These are phyloP conservation scores for Bovichtus variegatus DNA, from an alignment of 2,797 vertebrate species.

Conservation along the genomic window DNA sequence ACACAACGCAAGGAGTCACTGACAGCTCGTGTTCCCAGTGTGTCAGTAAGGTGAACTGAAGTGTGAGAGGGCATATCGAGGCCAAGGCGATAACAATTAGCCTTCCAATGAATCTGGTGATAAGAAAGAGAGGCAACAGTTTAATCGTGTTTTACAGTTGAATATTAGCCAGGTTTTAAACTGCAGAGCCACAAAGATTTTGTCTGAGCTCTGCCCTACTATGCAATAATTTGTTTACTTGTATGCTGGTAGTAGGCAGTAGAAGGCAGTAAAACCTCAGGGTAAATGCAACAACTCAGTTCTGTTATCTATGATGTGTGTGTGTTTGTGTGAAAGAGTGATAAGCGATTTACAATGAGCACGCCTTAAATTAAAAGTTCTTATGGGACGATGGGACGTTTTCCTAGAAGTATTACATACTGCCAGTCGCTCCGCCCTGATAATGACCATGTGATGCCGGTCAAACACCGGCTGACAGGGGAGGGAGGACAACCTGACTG, in stretches of 20 bases:
- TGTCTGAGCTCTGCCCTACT: background rate
- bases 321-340: background rate
- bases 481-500: conserved; percentile 33
- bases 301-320: background rate
- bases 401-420: conserved; percentile 35
- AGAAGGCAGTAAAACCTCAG: background rate
- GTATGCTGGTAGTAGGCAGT: too few species aligned
- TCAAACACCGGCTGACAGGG: conserved; percentile 48
- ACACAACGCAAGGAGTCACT: conserved; percentile 12
- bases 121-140: conserved; percentile 52
- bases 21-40: background rate
- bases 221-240: background rate
- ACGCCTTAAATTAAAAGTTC: conserved; percentile 7
- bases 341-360: conserved; percentile 35
- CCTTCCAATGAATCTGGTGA: conserved; percentile 56
- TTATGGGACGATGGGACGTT: background rate
- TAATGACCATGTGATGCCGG: conserved; percentile 67
- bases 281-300: background rate
- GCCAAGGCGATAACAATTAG: conserved; percentile 62
- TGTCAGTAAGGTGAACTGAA: conserved; percentile 45
- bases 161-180: conserved; percentile 31
- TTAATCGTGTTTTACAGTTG: conserved; percentile 31
- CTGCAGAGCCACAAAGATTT: background rate
- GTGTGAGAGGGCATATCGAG: conserved; percentile 52
- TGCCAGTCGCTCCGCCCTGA: conserved; percentile 66